Conservation (phyloP, 2,797 vertebrate genomes). For the Peromyscus nudipes region DNA sequence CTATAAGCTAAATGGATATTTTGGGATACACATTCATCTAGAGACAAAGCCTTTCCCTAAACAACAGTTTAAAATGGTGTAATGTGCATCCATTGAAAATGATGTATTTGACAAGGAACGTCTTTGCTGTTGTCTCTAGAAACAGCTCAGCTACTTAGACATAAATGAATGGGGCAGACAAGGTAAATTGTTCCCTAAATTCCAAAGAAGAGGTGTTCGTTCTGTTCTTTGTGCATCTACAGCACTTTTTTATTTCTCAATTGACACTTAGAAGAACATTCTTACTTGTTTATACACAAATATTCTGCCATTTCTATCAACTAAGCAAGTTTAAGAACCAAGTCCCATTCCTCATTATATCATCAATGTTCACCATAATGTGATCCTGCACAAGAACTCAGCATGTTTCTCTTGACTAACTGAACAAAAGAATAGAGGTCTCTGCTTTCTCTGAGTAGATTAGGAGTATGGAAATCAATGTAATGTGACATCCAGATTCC, state of each 20-base stretch:
- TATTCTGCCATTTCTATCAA: background rate
- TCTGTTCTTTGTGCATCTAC: constrained; percentile 38
- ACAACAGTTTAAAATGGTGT: constrained; percentile 72
- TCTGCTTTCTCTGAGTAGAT: background rate
- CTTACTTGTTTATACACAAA: background rate
- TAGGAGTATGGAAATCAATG: background rate
- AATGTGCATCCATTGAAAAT: constrained; percentile 57
- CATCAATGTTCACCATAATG: background rate
- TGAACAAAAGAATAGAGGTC: constrained; percentile 19
- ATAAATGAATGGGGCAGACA: constrained; percentile 55
- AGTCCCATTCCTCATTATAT: background rate
- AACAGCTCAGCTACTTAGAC: constrained; percentile 63
- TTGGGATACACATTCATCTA: constrained; percentile 49
- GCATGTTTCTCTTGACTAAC: background rate
- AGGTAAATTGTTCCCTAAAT: constrained; percentile 70
- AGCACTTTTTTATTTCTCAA: constrained; percentile 41
- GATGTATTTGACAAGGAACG: constrained; percentile 54
- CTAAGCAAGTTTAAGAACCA: constrained; percentile 11
- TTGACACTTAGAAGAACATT: background rate
- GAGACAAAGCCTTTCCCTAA: constrained; percentile 69
- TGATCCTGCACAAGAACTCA: background rate
- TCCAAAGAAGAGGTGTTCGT: constrained; percentile 52
- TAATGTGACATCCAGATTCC: background rate
- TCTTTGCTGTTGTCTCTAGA: constrained; percentile 45
- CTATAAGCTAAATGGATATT: constrained; percentile 60